A percentile compares a stretch with the other conserved stretches of the same genome.
Evolutionary conservation across 2,113 vertebrate genomes (phyloP).

Genomic region (Cebus imitator): DNA sequence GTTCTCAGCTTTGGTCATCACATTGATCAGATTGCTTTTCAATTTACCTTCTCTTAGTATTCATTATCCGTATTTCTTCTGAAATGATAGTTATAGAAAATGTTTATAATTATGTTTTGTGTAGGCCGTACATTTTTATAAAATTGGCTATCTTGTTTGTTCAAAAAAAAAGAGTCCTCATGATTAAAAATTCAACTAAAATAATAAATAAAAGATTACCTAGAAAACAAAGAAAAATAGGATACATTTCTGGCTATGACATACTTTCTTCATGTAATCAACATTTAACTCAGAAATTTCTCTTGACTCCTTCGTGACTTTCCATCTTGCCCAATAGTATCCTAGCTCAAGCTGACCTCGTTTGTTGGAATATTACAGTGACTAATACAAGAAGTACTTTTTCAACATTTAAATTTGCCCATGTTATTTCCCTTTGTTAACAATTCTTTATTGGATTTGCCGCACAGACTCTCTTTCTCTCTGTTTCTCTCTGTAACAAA

Average conservation of each 20-base stretch:
- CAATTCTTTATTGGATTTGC: neutral
- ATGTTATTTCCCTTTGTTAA: neutral
- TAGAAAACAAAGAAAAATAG: neutral
- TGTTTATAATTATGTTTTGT: neutral
- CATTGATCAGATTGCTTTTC: neutral
- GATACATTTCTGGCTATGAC: neutral
- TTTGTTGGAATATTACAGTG: neutral
- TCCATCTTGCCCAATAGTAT: neutral
- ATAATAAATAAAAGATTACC: neutral
- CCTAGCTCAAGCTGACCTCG: neutral
- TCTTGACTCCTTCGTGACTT: neutral
- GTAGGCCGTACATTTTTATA: neutral
- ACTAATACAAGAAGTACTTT: neutral
- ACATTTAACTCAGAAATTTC: neutral
- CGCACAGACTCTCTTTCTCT: neutral
- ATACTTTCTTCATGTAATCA: neutral
- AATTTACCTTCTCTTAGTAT: neutral
- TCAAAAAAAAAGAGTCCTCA: neutral
- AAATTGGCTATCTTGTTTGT: neutral
- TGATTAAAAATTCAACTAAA: constrained; percentile 15
- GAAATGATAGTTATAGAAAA: neutral
- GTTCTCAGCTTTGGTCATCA: neutral
- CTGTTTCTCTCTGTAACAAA: neutral
- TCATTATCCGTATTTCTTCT: neutral
- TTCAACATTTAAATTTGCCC: neutral